Evolutionary conservation across 30 jellyfish, hydroid and myxozoan species (phyloP), one percentile per base, ranked within the genome.

Genomic region (Cassiopea andromeda): DNA sequence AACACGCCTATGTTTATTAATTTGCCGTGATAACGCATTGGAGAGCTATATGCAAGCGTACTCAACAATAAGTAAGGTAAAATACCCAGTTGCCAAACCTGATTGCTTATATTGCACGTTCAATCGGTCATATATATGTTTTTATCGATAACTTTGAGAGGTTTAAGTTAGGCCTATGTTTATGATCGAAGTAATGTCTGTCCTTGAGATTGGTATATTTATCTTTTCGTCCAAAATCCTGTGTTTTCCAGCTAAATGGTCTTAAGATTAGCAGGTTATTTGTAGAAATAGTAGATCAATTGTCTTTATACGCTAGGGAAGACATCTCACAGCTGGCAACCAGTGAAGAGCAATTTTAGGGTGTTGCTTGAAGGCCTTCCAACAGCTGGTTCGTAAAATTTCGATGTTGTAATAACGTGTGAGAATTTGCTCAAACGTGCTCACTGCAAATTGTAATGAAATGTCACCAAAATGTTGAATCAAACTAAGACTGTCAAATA

Each of bases 1-100:
- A 87, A 87, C 84, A 75, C 83, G 89, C 86, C 87, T 77, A 43
- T 64, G 12, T 54, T 54, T 3, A 3, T 54, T 3, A 54, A 54
- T 10, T 6, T 54, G 64, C 10, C 64, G 7, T 3, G 12, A 54
- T 54, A 54, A 10, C 7, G 10, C 64, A 54, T 54, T 10, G 64
- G 64, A 6, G 12, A 54, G 12, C 10, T 54, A 27, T 27, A 27
- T 27, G 38, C 38, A 27, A 27, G 38, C 38, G 38, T 27, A 27
- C 38, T 27, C 38, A 27, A 27, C 38, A 27, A 27, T 27, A 27
- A 27, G 38, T 27, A 27, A 27, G 38, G 38, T 27, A 27, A 27
- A 27, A 27, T 27, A 27, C 38, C 38, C 38, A 27, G 38, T 27
- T 27, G 38, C 38, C 38, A 27, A 27, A 27, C 38, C 38, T 27